A percentile compares a stretch with the other conserved stretches of the same genome.
phyloP scores from a whole-genome alignment of 2,888 invertebrate species.

The Lepidocyrtinus sp. region DNA sequence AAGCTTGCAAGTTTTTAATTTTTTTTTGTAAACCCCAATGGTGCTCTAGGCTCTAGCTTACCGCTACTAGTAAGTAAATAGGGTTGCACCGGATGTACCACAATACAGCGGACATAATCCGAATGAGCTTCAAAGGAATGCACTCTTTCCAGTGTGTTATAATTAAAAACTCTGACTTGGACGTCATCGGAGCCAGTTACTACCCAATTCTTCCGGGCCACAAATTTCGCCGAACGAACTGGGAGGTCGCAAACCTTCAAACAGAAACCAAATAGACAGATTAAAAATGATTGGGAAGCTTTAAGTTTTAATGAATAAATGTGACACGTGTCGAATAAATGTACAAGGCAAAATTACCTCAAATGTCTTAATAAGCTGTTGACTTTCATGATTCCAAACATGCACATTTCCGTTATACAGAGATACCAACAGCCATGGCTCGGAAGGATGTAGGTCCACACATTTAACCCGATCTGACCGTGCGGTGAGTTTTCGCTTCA shows the following conservation, averaged over 20 bases:
- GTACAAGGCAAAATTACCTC: conserved; percentile 79
- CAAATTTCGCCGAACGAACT: conserved; percentile 95
- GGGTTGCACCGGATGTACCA: conserved; percentile 97
- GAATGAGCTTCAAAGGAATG: conserved; percentile 99
- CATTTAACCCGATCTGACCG: conserved; percentile 98
- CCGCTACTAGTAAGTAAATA: conserved; percentile 97
- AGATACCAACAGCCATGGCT: conserved; percentile 99
- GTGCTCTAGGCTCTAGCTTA: conserved; percentile 75
- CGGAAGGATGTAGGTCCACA: conserved; percentile 96
- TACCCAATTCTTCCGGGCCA: conserved; percentile 98
- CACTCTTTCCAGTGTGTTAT: conserved; percentile 96
- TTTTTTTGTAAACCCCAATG: no score
- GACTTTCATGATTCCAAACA: conserved; percentile 99
- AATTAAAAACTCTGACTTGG: conserved; percentile 97
- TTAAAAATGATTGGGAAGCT: no score
- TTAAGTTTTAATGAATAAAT: no score
- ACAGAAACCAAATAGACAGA: conserved; percentile 5
- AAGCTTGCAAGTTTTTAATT: conserved; percentile 1
- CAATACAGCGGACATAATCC: conserved; percentile 96
- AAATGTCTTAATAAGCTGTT: conserved; percentile 89
- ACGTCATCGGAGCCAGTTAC: conserved; percentile 97
- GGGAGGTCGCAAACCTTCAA: conserved; percentile 91
- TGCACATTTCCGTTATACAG: conserved; percentile 99
- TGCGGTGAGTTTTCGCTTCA: conserved; percentile 97
- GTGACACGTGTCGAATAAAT: no score